Conservation (phyloP, 2,797 vertebrate genomes). For the Mormyrops attenuatus region DNA sequence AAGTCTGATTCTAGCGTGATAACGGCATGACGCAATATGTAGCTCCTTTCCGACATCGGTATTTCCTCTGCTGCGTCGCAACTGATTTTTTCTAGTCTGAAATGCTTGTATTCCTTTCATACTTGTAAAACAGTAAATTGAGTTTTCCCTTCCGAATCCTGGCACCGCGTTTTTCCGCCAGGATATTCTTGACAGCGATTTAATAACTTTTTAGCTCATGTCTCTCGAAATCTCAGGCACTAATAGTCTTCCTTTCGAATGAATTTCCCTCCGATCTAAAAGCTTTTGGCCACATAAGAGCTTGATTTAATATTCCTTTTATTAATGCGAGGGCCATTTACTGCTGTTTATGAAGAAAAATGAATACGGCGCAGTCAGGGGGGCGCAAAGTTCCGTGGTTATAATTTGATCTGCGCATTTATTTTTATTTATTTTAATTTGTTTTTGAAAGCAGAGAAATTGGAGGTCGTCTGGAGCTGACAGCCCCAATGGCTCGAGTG, state of each 20-base stretch:
- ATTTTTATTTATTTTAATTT: constrained; percentile 45
- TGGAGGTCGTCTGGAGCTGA: constrained; percentile 34
- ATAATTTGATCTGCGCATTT: constrained; percentile 38
- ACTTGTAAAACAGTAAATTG: constrained; percentile 25
- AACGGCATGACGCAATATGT: neutral
- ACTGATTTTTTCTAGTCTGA: neutral
- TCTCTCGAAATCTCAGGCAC: constrained; percentile 35
- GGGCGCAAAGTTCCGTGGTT: constrained; percentile 32
- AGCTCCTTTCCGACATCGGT: neutral
- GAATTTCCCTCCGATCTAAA: constrained; percentile 36
- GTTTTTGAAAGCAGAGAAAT: constrained; percentile 28
- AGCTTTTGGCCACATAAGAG: constrained; percentile 39
- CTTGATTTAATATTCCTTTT: constrained; percentile 52
- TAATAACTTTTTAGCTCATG: constrained; percentile 30
- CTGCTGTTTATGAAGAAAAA: constrained; percentile 41
- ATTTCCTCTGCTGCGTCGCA: neutral
- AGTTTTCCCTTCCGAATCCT: constrained; percentile 22
- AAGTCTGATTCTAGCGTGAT: neutral
- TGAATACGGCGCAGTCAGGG: constrained; percentile 30
- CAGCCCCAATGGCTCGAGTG: constrained; percentile 32
- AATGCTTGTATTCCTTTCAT: neutral
- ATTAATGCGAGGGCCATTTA: constrained; percentile 49
- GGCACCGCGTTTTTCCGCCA: constrained; percentile 23
- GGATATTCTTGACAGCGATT: neutral
- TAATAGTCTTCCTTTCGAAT: constrained; percentile 41